Evolutionary conservation across 2,888 invertebrate genomes (phyloP), one percentile per base, ranked within the genome.

Genomic region (Priapulus caudatus): DNA sequence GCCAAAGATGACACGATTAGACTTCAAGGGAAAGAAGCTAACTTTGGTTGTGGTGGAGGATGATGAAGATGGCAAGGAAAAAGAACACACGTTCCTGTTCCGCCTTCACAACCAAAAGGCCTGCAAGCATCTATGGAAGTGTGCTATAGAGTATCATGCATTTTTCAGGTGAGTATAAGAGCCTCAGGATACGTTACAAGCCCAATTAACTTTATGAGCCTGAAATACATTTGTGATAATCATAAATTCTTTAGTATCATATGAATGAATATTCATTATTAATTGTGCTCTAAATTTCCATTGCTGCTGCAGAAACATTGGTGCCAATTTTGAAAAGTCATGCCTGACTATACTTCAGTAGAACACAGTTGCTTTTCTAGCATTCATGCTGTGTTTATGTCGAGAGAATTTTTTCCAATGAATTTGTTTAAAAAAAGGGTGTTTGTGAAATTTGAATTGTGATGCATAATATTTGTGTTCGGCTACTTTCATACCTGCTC

Each of bases 71-170:
- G 92, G 92, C 0, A 78, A 84, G 48, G 91, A 95, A 72, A 93
- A 97, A 68, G 93, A 98, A 68, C 98, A 99, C 72, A 95, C 95
- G 0, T 99, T 99, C 72, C 93, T 98, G 2, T 99, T 99, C 73
- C 77, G 81, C 53, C 75, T 97, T 60, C 84, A 87, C 61, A 97
- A 93, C 69, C 91, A 95, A 70, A 95, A 95, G 71, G 95, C 97
- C 1, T 93, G 95, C 71, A 99, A 99, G 72, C 98, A 99, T 74
- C 76, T 99, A 59, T 99, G 98, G 98, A 99, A 99, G 74, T 98
- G 98, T 77, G 97, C 97, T 21, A 89, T 99, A 1, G 98, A 99
- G 73, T 93, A 98, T 75, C 98, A 99, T 75, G 89, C 95, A 1
- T 99, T 99, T 77, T 98, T 97, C 79, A 81, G 98, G 58, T 77